Conservation (phyloP, 2,888 invertebrate species). For the Trimorus sp. region DNA sequence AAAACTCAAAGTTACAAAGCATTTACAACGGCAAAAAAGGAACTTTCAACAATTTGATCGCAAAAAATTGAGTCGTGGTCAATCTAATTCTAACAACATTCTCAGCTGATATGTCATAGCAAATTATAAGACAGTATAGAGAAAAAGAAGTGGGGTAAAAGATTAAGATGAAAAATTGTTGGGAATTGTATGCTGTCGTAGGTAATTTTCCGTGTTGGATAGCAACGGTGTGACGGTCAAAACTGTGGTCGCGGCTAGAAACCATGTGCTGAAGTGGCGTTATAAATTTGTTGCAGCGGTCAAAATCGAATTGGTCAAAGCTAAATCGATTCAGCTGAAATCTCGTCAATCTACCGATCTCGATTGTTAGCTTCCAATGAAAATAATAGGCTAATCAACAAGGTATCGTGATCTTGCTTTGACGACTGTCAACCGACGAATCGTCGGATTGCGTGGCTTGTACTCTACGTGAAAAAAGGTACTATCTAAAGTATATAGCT, state of each 20-base stretch:
- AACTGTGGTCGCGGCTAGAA: constrained; percentile 21
- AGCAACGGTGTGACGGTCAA: constrained; percentile 17
- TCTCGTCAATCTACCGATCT: constrained; percentile 11
- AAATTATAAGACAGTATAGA: constrained; percentile 57
- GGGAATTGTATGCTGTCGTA: constrained; percentile 19
- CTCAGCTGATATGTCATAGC: constrained; percentile 63
- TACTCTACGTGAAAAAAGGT: constrained; percentile 50
- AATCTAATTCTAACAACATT: constrained; percentile 61
- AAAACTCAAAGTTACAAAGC: constrained; percentile 24
- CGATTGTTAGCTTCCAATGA: constrained; percentile 16
- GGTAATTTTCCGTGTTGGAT: constrained; percentile 39
- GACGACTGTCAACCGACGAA: constrained; percentile 24
- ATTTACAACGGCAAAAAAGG: constrained; percentile 35
- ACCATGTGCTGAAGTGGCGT: constrained; percentile 32
- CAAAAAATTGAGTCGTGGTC: constrained; percentile 25
- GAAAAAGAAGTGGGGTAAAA: constrained; percentile 19
- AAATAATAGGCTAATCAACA: constrained; percentile 38
- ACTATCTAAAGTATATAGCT: constrained; percentile 57
- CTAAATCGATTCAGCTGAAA: constrained; percentile 30
- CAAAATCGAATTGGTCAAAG: constrained; percentile 24
- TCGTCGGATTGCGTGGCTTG: constrained; percentile 36
- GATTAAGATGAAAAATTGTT: constrained; percentile 1
- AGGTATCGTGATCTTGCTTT: constrained; percentile 31
- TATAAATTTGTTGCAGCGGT: constrained; percentile 15
- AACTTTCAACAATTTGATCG: constrained; percentile 20